Evolutionary conservation across 1,140 invertebrate genomes (phyloP).

Genomic region (Drosophila ercepeae): DNA sequence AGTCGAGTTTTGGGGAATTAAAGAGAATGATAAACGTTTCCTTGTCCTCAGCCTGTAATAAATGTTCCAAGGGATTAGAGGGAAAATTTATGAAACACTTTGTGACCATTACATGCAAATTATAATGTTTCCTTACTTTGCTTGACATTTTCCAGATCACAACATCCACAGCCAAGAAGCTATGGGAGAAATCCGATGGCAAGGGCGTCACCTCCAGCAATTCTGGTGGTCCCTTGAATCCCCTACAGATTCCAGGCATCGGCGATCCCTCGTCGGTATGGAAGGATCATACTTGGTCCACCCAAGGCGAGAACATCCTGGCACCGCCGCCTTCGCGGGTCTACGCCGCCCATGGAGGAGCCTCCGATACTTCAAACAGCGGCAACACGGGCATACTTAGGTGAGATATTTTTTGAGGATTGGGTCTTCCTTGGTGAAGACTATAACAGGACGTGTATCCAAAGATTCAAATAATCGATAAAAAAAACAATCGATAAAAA

Average conservation of each 20-base stretch:
- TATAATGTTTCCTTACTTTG: slow-evolving; percentile 7
- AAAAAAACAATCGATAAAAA: too few relatives aligned
- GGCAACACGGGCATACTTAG: slow-evolving; percentile 82
- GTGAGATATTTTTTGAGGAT: slow-evolving; percentile 45
- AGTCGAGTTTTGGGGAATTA: slow-evolving; percentile 1
- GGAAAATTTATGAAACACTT: slow-evolving; percentile 17
- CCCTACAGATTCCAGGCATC: slow-evolving; percentile 80
- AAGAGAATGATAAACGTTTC: slow-evolving; percentile 5
- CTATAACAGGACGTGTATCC: too few relatives aligned
- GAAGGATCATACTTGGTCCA: slow-evolving; percentile 84
- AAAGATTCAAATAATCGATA: too few relatives aligned
- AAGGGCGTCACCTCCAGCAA: slow-evolving; percentile 67
- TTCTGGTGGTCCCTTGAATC: slow-evolving; percentile 75
- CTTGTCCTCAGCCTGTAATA: not conserved
- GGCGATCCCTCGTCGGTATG: slow-evolving; percentile 79
- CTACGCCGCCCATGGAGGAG: slow-evolving; percentile 74
- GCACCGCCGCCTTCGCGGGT: slow-evolving; percentile 71
- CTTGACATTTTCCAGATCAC: slow-evolving; percentile 68
- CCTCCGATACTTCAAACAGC: slow-evolving; percentile 75
- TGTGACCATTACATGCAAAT: slow-evolving; percentile 1
- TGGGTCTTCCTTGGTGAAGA: too few relatives aligned
- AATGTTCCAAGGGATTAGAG: not conserved
- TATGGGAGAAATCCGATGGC: slow-evolving; percentile 83
- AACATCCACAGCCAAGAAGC: slow-evolving; percentile 83
- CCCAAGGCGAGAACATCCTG: slow-evolving; percentile 80